Evolutionary conservation across 2,888 invertebrate species (phyloP).

Genomic region (Heliconius aoede): DNA sequence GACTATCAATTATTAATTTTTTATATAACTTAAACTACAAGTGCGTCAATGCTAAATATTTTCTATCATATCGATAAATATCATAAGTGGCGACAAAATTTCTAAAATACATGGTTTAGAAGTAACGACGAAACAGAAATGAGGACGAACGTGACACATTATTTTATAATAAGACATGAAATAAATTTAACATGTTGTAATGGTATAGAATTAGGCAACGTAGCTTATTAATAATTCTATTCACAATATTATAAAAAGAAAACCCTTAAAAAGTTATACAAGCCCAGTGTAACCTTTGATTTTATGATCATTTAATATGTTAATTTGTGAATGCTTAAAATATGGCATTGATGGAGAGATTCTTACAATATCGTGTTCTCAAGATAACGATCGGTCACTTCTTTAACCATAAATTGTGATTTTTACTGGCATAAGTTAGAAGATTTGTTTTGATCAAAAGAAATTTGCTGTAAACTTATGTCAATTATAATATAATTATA

Average conservation of each 20-base stretch:
- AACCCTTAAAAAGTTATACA: background rate
- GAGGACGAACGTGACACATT: conserved; percentile 28
- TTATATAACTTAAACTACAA: background rate
- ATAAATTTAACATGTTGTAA: conserved; percentile 15
- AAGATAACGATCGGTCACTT: conserved; percentile 16
- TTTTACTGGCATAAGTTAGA: background rate
- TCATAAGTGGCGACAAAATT: background rate
- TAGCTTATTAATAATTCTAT: conserved; percentile 24
- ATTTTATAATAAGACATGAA: conserved; percentile 1
- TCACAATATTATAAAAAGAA: conserved; percentile 9
- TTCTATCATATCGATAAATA: background rate
- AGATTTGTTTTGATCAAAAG: background rate
- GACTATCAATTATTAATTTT: background rate
- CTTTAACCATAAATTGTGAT: background rate
- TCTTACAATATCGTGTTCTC: background rate
- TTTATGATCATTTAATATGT: conserved; percentile 24
- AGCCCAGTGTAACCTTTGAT: conserved; percentile 14
- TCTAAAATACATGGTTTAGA: conserved; percentile 27
- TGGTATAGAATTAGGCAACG: background rate
- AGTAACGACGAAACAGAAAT: conserved; percentile 43
- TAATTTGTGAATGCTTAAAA: conserved; percentile 12
- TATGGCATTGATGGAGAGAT: conserved; percentile 9
- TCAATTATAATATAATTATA: background rate
- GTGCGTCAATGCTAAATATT: background rate
- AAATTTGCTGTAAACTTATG: background rate